Evolutionary conservation across 2,888 invertebrate genomes (phyloP).

Genomic region (Agrotis ipsilon): DNA sequence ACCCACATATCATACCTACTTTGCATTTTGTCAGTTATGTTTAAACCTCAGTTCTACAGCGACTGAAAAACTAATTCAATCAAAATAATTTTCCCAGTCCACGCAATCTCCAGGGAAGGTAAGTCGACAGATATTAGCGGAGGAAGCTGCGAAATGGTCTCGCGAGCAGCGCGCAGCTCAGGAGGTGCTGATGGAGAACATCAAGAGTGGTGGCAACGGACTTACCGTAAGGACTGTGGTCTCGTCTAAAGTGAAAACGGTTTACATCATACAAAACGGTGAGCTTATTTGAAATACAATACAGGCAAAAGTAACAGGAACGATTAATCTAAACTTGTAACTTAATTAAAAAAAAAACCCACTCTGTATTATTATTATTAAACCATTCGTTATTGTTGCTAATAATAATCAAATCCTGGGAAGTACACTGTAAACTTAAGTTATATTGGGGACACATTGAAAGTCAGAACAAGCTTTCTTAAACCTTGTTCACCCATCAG

Average conservation of each 20-base stretch:
- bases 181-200: slow-evolving; percentile 88
- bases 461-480: too few species aligned
- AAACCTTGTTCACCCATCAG: too few species aligned
- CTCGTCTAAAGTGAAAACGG: slow-evolving; percentile 76
- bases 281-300: slow-evolving; percentile 33
- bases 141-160: slow-evolving; percentile 89
- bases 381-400: too few species aligned
- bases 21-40: background rate
- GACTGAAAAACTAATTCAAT: background rate
- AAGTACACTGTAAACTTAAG: too few species aligned
- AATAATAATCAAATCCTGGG: too few species aligned
- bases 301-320: background rate
- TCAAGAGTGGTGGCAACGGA: slow-evolving; percentile 87
- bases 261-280: slow-evolving; percentile 87
- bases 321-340: too few species aligned
- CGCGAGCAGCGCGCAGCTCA: slow-evolving; percentile 86
- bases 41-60: background rate
- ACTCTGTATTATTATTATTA: too few species aligned
- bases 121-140: slow-evolving; percentile 86
- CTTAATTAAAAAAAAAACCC: too few species aligned
- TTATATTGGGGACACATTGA: too few species aligned
- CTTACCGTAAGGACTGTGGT: slow-evolving; percentile 85
- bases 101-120: slow-evolving; percentile 86
- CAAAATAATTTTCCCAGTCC: slow-evolving; percentile 71
- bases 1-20: background rate